These are phyloP conservation scores for Byasa hedistus DNA, from an alignment of 2,888 invertebrate genomes.

Conservation along the genomic window DNA sequence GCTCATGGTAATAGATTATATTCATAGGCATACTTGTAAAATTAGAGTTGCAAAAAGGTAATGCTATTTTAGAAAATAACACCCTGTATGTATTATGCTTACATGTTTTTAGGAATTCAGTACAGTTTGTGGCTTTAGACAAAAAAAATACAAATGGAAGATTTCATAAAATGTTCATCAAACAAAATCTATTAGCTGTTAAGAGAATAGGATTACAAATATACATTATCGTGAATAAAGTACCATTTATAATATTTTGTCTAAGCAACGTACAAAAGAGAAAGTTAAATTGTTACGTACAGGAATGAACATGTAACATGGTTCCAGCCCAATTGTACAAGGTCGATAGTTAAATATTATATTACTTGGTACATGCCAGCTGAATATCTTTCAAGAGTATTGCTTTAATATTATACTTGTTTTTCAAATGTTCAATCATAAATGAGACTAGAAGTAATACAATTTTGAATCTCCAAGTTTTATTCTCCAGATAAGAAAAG, in stretches of 20 bases:
- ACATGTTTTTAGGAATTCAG: slow-evolving; percentile 5
- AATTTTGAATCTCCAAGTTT: slow-evolving; percentile 10
- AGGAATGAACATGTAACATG: slow-evolving; percentile 23
- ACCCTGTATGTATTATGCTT: slow-evolving; percentile 22
- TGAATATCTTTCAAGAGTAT: not conserved
- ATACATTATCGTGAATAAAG: not conserved
- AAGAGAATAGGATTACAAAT: too few relatives aligned
- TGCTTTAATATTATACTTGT: not conserved
- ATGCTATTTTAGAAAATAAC: slow-evolving; percentile 27
- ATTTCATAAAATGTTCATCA: not conserved
- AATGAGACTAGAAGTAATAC: slow-evolving; percentile 27
- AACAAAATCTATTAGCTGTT: not conserved
- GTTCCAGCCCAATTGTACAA: slow-evolving; percentile 28
- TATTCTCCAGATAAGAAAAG: slow-evolving; percentile 19
- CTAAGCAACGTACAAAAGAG: not conserved
- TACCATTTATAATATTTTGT: slow-evolving; percentile 12
- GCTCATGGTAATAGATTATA: slow-evolving; percentile 7
- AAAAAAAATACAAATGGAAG: slow-evolving; percentile 12
- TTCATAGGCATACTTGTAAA: not conserved
- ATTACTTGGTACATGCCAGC: not conserved
- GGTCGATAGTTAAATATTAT: slow-evolving; percentile 26
- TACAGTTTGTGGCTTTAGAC: slow-evolving; percentile 10
- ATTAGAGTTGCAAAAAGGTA: slow-evolving; percentile 6
- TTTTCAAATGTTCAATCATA: slow-evolving; percentile 12
- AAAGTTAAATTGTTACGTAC: slow-evolving; percentile 13